Evolutionary conservation across 2,113 vertebrate genomes (phyloP).

Genomic region (Nicator chloris): DNA sequence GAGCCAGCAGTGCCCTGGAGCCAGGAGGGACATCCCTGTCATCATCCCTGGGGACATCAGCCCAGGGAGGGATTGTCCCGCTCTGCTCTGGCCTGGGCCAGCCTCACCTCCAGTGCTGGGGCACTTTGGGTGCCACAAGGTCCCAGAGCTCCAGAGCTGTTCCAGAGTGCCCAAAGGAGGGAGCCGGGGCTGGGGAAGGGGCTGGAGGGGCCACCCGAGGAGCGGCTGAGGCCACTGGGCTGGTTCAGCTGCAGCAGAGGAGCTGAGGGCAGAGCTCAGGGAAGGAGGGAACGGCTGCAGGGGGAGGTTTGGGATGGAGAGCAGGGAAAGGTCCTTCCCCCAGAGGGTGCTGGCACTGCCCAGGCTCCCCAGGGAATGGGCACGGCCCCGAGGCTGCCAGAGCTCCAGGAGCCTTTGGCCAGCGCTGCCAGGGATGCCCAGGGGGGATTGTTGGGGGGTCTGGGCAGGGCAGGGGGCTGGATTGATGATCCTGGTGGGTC

Average conservation of each 20-base stretch:
- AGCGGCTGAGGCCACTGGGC: background rate
- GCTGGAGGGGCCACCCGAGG: background rate
- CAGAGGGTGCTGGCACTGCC: background rate
- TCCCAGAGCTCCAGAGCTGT: background rate
- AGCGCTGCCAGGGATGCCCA: background rate
- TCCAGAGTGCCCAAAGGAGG: background rate
- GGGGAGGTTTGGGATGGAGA: background rate
- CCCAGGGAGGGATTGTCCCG: background rate
- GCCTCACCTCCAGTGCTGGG: background rate
- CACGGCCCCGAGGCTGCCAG: background rate
- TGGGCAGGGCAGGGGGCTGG: background rate
- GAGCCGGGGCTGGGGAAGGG: background rate
- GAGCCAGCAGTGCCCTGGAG: background rate
- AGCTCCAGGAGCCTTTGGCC: background rate
- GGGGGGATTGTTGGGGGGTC: background rate
- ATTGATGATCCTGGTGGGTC: rapidly evolving
- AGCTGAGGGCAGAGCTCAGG: background rate
- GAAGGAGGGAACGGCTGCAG: background rate
- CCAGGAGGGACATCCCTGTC: background rate
- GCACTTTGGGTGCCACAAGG: background rate
- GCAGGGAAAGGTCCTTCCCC: background rate
- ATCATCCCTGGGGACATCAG: background rate
- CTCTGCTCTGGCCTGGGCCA: background rate
- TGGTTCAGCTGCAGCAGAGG: background rate
- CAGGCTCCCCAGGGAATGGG: background rate